A percentile compares a stretch with the other conserved stretches of the same genome.
phyloP scores from a whole-genome alignment of 2,888 invertebrate genomes.

The Theretra japonica region DNA sequence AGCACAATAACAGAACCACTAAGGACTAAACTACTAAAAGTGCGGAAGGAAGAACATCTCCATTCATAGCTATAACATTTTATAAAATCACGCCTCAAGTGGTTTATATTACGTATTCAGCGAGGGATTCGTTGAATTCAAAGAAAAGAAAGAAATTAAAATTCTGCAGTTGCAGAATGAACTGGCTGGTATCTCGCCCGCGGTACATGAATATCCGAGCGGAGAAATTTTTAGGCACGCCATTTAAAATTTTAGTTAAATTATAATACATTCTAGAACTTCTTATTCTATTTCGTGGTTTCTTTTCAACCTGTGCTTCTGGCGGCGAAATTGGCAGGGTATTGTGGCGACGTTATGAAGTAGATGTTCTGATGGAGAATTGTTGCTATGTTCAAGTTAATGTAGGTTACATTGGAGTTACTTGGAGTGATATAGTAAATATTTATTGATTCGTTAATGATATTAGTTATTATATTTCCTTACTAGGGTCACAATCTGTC shows the following conservation, averaged over 20 bases:
- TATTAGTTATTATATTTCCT: too few species aligned
- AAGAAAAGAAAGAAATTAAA: constrained; percentile 67
- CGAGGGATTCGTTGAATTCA: constrained; percentile 56
- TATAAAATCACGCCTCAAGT: constrained; percentile 55
- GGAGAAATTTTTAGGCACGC: constrained; percentile 13
- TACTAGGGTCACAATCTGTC: too few species aligned
- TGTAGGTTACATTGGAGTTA: neutral
- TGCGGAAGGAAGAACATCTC: neutral
- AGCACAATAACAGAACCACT: neutral
- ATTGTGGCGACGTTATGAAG: neutral
- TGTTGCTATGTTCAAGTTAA: neutral
- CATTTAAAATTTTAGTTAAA: constrained; percentile 8
- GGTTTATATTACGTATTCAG: constrained; percentile 60
- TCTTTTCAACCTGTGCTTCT: constrained; percentile 8
- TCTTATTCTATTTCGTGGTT: constrained; percentile 4
- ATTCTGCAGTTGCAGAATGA: constrained; percentile 59
- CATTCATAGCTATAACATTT: constrained; percentile 41
- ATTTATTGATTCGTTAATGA: too few species aligned
- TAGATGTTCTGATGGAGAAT: neutral
- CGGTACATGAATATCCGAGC: constrained; percentile 14
- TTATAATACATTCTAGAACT: neutral
- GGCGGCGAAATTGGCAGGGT: neutral
- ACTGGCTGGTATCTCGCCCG: constrained; percentile 54
- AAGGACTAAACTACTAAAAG: neutral
- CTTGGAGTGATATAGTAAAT: too few species aligned